Conservation (phyloP, 2,113 vertebrate genomes). For the Macheiramphus alcinus region DNA sequence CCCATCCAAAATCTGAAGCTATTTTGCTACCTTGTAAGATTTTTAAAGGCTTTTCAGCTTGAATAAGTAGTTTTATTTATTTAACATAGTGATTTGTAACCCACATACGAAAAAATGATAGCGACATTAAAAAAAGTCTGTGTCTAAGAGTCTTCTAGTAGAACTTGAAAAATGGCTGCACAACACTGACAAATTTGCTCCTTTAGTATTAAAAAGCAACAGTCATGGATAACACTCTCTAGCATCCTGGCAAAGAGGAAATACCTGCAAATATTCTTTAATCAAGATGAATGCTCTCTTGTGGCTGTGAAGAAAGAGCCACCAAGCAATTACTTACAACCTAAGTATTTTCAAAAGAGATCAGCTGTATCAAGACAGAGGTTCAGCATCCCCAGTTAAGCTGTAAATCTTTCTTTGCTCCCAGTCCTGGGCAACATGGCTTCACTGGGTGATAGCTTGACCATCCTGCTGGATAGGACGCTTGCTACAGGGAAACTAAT, state of each 20-base stretch:
- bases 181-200: slow-evolving; percentile 10
- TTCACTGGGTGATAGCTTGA: not conserved
- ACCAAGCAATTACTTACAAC: not conserved
- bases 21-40: not conserved
- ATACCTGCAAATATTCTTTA: slow-evolving; percentile 1
- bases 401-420: not conserved
- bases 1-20: not conserved
- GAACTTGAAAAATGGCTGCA: slow-evolving; percentile 17
- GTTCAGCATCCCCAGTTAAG: not conserved
- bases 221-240: not conserved
- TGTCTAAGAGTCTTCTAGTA: not conserved
- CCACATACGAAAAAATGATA: slow-evolving; percentile 22
- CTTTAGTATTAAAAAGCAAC: not conserved
- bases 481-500: not conserved
- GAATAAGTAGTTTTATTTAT: slow-evolving; percentile 52
- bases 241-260: not conserved
- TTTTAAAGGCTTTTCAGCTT: slow-evolving; percentile 36
- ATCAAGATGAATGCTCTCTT: not conserved
- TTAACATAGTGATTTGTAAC: slow-evolving; percentile 38
- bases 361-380: not conserved
- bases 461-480: not conserved
- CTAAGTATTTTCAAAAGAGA: not conserved
- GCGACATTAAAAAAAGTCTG: not conserved
- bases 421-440: fast-evolving
- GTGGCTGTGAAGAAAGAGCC: not conserved